Percentiles rank a stretch among this genome's conserved stretches.
Conservation (phyloP, 1,140 invertebrate species). For the Hycleus cichorii region DNA sequence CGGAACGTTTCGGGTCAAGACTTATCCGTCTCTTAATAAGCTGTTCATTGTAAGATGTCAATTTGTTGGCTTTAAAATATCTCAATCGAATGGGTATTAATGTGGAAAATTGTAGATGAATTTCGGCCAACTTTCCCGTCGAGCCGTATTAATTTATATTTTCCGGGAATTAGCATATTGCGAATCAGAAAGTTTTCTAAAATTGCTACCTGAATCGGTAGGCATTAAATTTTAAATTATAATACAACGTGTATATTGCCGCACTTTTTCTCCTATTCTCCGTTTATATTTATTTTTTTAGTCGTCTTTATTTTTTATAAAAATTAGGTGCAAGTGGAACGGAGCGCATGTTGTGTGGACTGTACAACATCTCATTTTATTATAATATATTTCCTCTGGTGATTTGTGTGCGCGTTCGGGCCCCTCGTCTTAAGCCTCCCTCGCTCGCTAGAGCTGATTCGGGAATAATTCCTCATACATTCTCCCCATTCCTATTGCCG, state of each 20-base stretch:
- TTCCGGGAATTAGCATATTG: slow-evolving; percentile 4
- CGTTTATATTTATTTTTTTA: not conserved
- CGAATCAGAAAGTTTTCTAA: not conserved
- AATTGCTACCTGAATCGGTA: not conserved
- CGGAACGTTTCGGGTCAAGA: no score
- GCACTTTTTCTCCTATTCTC: not conserved
- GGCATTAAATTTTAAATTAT: slow-evolving; percentile 14
- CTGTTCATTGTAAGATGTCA: no score
- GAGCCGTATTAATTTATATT: no score
- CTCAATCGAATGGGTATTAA: no score
- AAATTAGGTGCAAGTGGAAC: slow-evolving; percentile 3
- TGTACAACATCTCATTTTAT: slow-evolving; percentile 36
- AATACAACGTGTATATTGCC: slow-evolving; percentile 3
- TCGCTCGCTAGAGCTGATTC: slow-evolving; percentile 32
- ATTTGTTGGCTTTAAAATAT: no score
- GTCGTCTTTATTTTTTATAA: not conserved
- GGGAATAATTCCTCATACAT: slow-evolving; percentile 38
- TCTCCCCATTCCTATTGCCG: slow-evolving; percentile 22
- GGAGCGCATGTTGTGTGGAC: slow-evolving; percentile 28
- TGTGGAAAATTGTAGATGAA: no score
- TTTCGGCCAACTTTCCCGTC: no score
- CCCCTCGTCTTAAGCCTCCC: slow-evolving; percentile 27
- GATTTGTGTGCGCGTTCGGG: slow-evolving; percentile 34
- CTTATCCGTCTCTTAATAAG: no score
- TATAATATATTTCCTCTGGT: slow-evolving; percentile 39